These are phyloP conservation scores for Napeogenes inachia DNA, from an alignment of 2,888 invertebrate species.

Conservation along the genomic window DNA sequence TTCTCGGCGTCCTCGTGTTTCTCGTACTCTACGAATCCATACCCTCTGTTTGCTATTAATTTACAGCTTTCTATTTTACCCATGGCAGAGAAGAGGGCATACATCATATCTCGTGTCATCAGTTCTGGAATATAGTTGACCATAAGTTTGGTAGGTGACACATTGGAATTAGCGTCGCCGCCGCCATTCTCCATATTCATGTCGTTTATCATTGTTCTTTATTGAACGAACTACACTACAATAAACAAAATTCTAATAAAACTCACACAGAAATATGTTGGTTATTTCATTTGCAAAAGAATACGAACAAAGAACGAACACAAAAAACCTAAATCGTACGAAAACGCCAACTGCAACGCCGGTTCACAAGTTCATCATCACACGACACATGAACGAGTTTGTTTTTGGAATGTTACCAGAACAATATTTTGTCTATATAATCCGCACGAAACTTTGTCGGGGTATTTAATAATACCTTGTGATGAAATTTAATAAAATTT, in stretches of 20 bases:
- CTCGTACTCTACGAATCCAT: slow-evolving; percentile 74
- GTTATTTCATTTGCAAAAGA: slow-evolving; percentile 70
- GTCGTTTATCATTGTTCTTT: slow-evolving; percentile 70
- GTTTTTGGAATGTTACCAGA: slow-evolving; percentile 73
- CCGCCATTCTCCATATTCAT: slow-evolving; percentile 74
- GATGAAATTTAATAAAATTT: not conserved
- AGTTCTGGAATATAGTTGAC: slow-evolving; percentile 76
- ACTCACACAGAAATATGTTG: slow-evolving; percentile 56
- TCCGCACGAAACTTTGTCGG: not conserved
- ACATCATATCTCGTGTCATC: slow-evolving; percentile 77
- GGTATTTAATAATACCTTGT: not conserved
- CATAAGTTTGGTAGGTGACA: slow-evolving; percentile 78
- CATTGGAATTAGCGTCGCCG: slow-evolving; percentile 74
- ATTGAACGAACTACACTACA: slow-evolving; percentile 69
- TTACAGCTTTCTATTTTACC: slow-evolving; percentile 75
- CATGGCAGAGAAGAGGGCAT: slow-evolving; percentile 74
- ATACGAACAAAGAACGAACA: slow-evolving; percentile 72
- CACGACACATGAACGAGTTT: slow-evolving; percentile 40
- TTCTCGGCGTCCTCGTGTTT: slow-evolving; percentile 76
- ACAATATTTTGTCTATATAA: slow-evolving; percentile 14
- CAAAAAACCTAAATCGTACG: slow-evolving; percentile 62
- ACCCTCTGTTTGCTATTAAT: slow-evolving; percentile 71
- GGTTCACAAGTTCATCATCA: slow-evolving; percentile 75
- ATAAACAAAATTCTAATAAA: slow-evolving; percentile 64
- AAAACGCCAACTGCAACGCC: slow-evolving; percentile 72